Percentiles rank a stretch among this genome's conserved stretches.
phyloP scores from a whole-genome alignment of 2,113 vertebrate genomes.

The Ceratotherium simum region DNA sequence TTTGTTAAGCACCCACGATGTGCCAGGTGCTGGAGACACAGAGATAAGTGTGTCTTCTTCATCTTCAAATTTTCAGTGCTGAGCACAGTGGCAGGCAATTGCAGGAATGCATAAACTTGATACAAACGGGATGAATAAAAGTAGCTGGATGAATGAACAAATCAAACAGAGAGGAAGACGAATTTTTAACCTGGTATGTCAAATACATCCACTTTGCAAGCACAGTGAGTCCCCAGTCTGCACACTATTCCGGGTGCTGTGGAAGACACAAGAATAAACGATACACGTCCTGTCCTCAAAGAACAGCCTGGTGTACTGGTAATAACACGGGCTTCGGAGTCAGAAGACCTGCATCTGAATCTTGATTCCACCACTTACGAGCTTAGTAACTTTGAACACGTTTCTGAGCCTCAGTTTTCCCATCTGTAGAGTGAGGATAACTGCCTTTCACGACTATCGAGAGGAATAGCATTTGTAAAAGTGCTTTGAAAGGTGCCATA shows the following conservation, averaged over 20 bases:
- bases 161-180: background rate
- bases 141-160: background rate
- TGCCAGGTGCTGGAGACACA: background rate
- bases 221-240: background rate
- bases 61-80: background rate
- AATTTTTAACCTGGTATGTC: background rate
- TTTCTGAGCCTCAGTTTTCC: slow-evolving; percentile 5
- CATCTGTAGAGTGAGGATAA: background rate
- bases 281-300: background rate
- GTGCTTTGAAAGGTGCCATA: background rate
- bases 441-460: background rate
- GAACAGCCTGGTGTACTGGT: background rate
- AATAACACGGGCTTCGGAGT: background rate
- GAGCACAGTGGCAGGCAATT: slow-evolving; percentile 18
- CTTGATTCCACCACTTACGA: background rate
- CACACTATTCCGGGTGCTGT: background rate
- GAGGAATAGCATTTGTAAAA: background rate
- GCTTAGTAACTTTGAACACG: background rate
- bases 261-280: background rate
- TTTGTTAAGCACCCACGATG: background rate
- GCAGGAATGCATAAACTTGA: background rate
- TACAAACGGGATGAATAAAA: background rate
- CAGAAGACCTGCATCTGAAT: background rate
- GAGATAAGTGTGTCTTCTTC: background rate
- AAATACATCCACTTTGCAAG: background rate